A percentile compares a stretch with the other conserved stretches of the same genome.
phyloP scores from a whole-genome alignment of 2,888 invertebrate genomes.

The Sesia bembeciformis region DNA sequence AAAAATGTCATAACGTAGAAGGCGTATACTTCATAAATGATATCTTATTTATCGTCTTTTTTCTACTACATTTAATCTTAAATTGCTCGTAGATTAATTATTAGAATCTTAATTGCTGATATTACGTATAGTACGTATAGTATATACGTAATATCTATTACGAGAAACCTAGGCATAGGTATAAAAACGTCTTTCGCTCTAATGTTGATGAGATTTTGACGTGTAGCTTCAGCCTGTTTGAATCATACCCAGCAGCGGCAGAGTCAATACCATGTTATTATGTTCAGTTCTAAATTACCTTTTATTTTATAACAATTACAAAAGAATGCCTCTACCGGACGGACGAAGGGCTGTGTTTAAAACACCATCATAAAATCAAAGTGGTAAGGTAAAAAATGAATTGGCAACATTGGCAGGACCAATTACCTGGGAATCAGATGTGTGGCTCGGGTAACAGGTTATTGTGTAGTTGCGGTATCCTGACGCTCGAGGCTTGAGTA shows the following conservation, averaged over 20 bases:
- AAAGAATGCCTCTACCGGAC: slow-evolving; percentile 33
- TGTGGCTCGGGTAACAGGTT: slow-evolving; percentile 4
- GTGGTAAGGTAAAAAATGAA: slow-evolving; percentile 34
- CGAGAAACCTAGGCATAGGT: too few species aligned
- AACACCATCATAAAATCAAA: slow-evolving; percentile 27
- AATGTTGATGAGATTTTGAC: background rate
- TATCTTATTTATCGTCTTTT: too few species aligned
- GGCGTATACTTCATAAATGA: too few species aligned
- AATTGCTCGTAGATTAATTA: too few species aligned
- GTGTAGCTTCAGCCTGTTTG: background rate
- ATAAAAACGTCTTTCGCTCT: background rate
- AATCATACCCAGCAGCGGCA: background rate
- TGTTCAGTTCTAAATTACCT: slow-evolving; percentile 28
- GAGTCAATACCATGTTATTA: slow-evolving; percentile 31
- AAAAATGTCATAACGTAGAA: too few species aligned
- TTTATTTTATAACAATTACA: slow-evolving; percentile 44
- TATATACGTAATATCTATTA: too few species aligned
- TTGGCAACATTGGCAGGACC: slow-evolving; percentile 31
- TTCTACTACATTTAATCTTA: too few species aligned
- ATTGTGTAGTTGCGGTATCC: background rate
- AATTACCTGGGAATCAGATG: slow-evolving; percentile 44
- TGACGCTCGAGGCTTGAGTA: background rate
- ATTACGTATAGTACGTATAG: too few species aligned
- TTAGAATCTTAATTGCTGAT: too few species aligned
- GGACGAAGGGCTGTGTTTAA: slow-evolving; percentile 17